A percentile compares a stretch with the other conserved stretches of the same genome.
phyloP scores from a whole-genome alignment of 2,888 invertebrate species.

The Apotomis turbidana region DNA sequence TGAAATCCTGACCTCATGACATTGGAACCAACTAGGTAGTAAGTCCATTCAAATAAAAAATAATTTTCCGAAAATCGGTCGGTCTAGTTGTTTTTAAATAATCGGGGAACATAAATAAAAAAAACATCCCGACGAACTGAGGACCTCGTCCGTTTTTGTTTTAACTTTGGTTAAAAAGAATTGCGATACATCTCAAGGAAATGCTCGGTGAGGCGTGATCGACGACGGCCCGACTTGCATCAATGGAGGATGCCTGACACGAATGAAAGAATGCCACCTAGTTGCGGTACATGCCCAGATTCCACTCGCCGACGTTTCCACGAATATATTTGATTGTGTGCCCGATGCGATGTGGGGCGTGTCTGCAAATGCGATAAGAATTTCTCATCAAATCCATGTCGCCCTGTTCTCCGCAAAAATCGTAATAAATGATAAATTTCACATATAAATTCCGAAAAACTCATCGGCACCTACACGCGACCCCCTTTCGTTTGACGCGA shows the following conservation, averaged over 20 bases:
- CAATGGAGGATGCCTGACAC: constrained; percentile 16
- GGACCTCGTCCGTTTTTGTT: too few relatives aligned
- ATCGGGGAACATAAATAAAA: too few relatives aligned
- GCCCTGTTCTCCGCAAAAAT: constrained; percentile 10
- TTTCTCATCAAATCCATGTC: constrained; percentile 26
- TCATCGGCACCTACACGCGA: constrained; percentile 35
- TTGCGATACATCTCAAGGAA: not conserved
- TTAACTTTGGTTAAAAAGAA: not conserved
- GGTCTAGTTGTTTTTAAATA: too few relatives aligned
- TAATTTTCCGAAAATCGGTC: too few relatives aligned
- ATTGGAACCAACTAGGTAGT: too few relatives aligned
- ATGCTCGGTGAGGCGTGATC: constrained; percentile 11
- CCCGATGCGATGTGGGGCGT: constrained; percentile 25
- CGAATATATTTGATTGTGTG: constrained; percentile 29
- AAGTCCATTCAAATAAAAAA: too few relatives aligned
- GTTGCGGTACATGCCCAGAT: constrained; percentile 20
- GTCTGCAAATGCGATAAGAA: constrained; percentile 31
- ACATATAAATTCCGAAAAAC: constrained; percentile 27
- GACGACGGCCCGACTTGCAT: constrained; percentile 18
- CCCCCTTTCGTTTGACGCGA: constrained; percentile 44
- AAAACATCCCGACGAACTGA: too few relatives aligned
- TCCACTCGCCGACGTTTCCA: constrained; percentile 12
- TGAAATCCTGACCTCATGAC: too few relatives aligned
- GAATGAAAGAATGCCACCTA: constrained; percentile 32
- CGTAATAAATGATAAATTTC: constrained; percentile 32